Percentiles rank a stretch among this genome's conserved stretches.
phyloP scores from a whole-genome alignment of 2,888 invertebrate genomes.

The Branchipolynoe longqiensis region DNA sequence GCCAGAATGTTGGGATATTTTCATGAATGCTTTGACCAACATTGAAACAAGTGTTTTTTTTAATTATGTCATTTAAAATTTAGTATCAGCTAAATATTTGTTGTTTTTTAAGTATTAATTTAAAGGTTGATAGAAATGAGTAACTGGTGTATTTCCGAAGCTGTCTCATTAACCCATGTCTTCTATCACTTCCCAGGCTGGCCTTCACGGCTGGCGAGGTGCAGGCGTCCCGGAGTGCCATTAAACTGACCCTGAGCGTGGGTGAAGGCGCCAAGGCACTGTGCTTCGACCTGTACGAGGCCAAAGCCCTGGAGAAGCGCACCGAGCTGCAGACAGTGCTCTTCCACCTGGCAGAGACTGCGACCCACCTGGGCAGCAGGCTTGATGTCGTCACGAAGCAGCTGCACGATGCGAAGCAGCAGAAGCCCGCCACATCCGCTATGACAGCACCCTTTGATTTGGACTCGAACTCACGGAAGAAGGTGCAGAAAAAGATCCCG shows the following conservation, averaged over 20 bases:
- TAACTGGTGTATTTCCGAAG: no score
- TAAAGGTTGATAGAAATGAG: no score
- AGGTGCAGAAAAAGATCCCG: conserved; percentile 71
- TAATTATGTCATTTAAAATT: no score
- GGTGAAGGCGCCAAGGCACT: conserved; percentile 73
- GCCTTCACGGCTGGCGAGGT: conserved; percentile 74
- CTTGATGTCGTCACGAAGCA: conserved; percentile 73
- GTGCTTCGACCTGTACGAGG: conserved; percentile 75
- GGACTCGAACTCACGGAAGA: conserved; percentile 32
- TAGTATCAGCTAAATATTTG: no score
- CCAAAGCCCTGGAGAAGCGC: conserved; percentile 76
- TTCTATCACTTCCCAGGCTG: conserved; percentile 68
- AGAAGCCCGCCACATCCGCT: conserved; percentile 30
- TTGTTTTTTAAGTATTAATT: no score
- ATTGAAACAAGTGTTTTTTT: no score
- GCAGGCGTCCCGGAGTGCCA: conserved; percentile 71
- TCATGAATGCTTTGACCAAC: no score
- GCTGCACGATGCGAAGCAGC: conserved; percentile 67
- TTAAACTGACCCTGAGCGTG: conserved; percentile 73
- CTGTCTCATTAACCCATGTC: no score
- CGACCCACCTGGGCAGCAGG: conserved; percentile 70
- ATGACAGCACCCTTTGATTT: conserved; percentile 36
- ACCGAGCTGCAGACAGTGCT: conserved; percentile 74
- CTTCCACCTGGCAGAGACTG: conserved; percentile 73
- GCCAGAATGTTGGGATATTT: no score